Conservation (phyloP, 2,113 vertebrate species). For the Nipponia nippon region DNA sequence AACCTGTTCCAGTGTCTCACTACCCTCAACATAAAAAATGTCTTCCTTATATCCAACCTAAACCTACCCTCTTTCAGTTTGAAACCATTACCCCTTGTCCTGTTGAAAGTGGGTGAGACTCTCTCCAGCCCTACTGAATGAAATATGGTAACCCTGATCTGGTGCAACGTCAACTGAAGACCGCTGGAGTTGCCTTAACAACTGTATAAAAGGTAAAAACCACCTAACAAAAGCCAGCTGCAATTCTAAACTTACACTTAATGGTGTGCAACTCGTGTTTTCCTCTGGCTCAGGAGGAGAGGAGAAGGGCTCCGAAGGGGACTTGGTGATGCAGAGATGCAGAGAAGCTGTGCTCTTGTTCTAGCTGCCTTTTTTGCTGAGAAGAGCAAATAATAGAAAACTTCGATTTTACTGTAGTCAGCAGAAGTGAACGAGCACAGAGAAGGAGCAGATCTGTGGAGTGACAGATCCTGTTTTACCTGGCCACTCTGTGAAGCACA, state of each 20-base stretch:
- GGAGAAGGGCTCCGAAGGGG: background rate
- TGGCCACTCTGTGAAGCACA: background rate
- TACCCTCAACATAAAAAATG: background rate
- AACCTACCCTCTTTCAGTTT: background rate
- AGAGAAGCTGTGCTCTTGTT: background rate
- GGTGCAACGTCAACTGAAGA: background rate
- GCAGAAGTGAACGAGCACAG: background rate
- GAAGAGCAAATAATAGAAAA: background rate
- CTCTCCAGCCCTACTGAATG: background rate
- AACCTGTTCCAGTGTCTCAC: background rate
- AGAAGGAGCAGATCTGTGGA: background rate
- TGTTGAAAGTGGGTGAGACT: background rate
- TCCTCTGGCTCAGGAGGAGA: background rate
- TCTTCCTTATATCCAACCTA: background rate
- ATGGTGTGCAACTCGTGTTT: rapidly evolving
- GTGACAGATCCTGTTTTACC: background rate
- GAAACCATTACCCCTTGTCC: background rate
- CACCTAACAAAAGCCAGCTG: background rate
- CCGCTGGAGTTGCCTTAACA: background rate
- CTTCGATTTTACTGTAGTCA: background rate
- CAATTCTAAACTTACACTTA: background rate
- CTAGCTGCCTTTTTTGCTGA: background rate
- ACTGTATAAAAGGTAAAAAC: background rate
- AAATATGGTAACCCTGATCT: background rate
- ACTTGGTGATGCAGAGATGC: background rate